phyloP scores from a whole-genome alignment of 2,888 invertebrate genomes.

The Euphydryas editha region DNA sequence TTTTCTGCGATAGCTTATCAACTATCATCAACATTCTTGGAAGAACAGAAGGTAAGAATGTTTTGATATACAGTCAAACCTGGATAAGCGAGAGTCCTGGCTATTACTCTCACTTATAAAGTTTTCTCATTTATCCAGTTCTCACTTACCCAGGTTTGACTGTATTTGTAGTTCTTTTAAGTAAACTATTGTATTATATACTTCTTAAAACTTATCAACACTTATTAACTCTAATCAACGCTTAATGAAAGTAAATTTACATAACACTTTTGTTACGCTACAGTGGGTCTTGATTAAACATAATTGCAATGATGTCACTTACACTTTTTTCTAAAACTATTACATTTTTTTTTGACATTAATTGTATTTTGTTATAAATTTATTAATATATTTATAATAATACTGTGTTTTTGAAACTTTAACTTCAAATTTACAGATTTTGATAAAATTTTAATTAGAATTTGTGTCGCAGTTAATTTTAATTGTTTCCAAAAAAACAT shows the following conservation, averaged over 20 bases:
- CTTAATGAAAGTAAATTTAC: conserved; percentile 23
- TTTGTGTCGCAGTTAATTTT: no score
- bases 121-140: no score
- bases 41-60: conserved; percentile 67
- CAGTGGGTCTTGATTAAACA: conserved; percentile 15
- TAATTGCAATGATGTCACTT: conserved; percentile 17
- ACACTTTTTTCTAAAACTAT: background rate
- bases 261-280: conserved; percentile 21
- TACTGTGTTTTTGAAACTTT: no score
- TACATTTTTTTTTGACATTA: no score
- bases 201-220: background rate
- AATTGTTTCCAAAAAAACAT: no score
- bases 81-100: no score
- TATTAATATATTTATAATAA: background rate
- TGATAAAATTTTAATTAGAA: no score
- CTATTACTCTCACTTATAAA: no score
- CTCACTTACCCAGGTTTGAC: no score
- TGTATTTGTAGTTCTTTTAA: no score
- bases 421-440: no score
- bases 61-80: background rate
- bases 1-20: conserved; percentile 74
- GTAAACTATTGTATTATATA: background rate
- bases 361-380: background rate
- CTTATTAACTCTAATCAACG: conserved; percentile 1
- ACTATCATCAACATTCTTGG: conserved; percentile 72